These are phyloP conservation scores for Xenopus petersii DNA, from an alignment of 2,797 vertebrate species.

Conservation along the genomic window DNA sequence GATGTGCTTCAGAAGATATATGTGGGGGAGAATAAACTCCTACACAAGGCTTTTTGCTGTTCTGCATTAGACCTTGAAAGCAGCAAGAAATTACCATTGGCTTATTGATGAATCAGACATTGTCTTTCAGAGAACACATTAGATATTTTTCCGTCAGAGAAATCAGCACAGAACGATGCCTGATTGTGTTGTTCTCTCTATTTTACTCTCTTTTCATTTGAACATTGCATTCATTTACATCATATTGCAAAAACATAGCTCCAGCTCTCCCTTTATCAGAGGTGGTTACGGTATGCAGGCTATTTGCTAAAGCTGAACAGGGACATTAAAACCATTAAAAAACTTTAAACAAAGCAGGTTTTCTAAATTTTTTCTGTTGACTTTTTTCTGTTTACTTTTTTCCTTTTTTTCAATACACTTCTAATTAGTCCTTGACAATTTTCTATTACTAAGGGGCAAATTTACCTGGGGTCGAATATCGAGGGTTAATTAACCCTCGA, in stretches of 20 bases:
- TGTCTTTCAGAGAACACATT: conserved; percentile 18
- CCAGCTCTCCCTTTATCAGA: no score
- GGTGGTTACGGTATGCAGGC: no score
- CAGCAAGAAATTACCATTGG: conserved; percentile 15
- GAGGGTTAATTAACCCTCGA: no score
- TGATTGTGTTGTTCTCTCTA: not conserved
- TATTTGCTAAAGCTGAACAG: no score
- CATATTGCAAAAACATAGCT: not conserved
- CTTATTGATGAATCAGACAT: conserved; percentile 10
- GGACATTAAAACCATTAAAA: no score
- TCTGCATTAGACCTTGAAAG: conserved; percentile 35
- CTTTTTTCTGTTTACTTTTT: no score
- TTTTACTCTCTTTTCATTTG: not conserved
- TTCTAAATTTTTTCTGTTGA: no score
- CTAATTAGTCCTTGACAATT: no score
- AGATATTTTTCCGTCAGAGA: not conserved
- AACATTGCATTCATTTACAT: not conserved
- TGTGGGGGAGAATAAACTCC: conserved; percentile 34
- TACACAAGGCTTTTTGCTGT: conserved; percentile 35
- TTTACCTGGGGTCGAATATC: no score
- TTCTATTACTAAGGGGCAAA: no score
- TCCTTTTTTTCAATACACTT: no score
- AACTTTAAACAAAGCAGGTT: no score
- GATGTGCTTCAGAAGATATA: conserved; percentile 6
- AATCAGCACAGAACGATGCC: not conserved